A percentile compares a stretch with the other conserved stretches of the same genome.
phyloP scores from a whole-genome alignment of 2,113 vertebrate genomes.

The Dicerorhinus sumatrensis region DNA sequence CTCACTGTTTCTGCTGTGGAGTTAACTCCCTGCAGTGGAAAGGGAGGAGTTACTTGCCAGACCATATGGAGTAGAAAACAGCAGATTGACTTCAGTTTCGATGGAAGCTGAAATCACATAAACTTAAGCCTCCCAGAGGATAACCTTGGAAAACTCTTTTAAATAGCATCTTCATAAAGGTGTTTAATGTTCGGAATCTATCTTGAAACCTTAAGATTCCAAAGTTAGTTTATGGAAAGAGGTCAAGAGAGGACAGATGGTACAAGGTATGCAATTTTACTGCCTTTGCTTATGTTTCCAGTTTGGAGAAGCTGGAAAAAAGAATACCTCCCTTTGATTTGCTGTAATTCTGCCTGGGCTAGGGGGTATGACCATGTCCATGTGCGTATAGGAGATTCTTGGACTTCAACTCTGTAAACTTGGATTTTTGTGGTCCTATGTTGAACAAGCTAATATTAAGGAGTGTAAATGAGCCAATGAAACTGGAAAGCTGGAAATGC shows the following conservation, averaged over 20 bases:
- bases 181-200: conserved; percentile 37
- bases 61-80: conserved; percentile 71
- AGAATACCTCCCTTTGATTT: background rate
- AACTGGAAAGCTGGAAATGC: conserved; percentile 20
- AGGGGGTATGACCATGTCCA: background rate
- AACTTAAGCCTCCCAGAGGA: conserved; percentile 8
- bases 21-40: conserved; percentile 59
- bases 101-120: conserved; percentile 38
- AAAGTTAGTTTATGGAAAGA: conserved; percentile 34
- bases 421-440: background rate
- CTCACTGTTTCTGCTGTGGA: conserved; percentile 61
- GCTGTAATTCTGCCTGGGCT: background rate
- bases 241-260: background rate
- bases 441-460: background rate
- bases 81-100: conserved; percentile 59
- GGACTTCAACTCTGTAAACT: background rate
- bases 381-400: background rate
- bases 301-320: background rate
- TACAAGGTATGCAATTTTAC: background rate
- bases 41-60: conserved; percentile 63
- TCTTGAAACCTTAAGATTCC: conserved; percentile 27
- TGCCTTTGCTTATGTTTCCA: conserved; percentile 41
- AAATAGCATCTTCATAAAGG: background rate
- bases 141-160: conserved; percentile 67
- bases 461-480: background rate